These are phyloP conservation scores for Diaprepes abbreviatus DNA, from an alignment of 2,888 invertebrate species.

Conservation along the genomic window DNA sequence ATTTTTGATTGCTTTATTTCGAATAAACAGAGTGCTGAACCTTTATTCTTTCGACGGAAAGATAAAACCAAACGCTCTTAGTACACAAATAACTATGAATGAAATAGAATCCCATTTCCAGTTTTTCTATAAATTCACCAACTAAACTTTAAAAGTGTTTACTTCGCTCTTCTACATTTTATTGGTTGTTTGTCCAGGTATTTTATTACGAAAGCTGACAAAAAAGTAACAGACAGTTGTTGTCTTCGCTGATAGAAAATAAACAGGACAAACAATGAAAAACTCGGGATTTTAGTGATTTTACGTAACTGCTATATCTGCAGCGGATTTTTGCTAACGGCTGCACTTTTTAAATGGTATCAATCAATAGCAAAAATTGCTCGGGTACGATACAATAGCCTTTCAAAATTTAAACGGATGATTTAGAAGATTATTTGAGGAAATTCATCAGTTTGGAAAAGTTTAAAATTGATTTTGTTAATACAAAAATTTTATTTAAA, in stretches of 20 bases:
- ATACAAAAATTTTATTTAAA: too few relatives aligned
- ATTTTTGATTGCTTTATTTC: too few relatives aligned
- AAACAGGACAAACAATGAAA: slow-evolving; percentile 17
- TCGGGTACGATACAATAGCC: slow-evolving; percentile 3
- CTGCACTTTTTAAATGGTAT: slow-evolving; percentile 28
- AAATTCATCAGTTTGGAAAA: too few relatives aligned
- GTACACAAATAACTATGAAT: too few relatives aligned
- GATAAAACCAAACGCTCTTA: too few relatives aligned
- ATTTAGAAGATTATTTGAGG: too few relatives aligned
- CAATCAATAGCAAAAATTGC: slow-evolving; percentile 27
- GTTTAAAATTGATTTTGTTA: too few relatives aligned
- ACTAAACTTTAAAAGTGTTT: slow-evolving; percentile 21
- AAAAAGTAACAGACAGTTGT: slow-evolving; percentile 16
- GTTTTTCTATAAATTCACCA: not conserved
- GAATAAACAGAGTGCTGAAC: too few relatives aligned
- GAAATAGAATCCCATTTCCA: too few relatives aligned
- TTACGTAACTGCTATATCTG: slow-evolving; percentile 16
- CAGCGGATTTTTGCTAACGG: slow-evolving; percentile 22
- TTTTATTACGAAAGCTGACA: slow-evolving; percentile 11
- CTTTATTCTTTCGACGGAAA: too few relatives aligned
- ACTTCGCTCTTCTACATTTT: slow-evolving; percentile 6
- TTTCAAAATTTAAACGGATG: not conserved
- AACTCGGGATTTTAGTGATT: slow-evolving; percentile 4
- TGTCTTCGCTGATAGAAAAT: slow-evolving; percentile 1
- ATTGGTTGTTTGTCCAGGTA: slow-evolving; percentile 12